These are phyloP conservation scores for Itoplectis maculator DNA, from an alignment of 2,888 invertebrate genomes.

Conservation along the genomic window DNA sequence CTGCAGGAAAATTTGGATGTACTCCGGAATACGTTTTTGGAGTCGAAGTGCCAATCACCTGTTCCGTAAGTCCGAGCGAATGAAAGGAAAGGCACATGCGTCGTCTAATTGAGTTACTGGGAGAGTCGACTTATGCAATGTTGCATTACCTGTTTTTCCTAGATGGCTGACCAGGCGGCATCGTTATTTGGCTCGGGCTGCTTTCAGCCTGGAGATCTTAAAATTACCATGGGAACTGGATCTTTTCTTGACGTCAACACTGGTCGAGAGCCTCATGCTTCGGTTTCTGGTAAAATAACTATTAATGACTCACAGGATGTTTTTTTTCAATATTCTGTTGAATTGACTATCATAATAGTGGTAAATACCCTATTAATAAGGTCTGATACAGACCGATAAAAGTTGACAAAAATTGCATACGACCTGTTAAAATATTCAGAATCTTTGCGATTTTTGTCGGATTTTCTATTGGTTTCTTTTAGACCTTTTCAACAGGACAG, in stretches of 20 bases:
- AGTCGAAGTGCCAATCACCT: slow-evolving; percentile 90
- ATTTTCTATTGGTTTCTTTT: no score
- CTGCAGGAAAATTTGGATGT: slow-evolving; percentile 90
- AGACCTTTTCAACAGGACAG: no score
- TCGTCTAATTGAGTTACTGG: background rate
- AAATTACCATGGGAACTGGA: slow-evolving; percentile 96
- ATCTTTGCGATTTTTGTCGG: no score
- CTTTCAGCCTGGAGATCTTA: slow-evolving; percentile 91
- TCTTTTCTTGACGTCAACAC: slow-evolving; percentile 95
- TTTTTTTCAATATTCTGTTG: no score
- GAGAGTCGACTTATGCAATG: slow-evolving; percentile 6
- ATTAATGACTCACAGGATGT: background rate
- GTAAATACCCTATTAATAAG: no score
- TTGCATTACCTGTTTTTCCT: slow-evolving; percentile 22
- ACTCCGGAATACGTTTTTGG: slow-evolving; percentile 90
- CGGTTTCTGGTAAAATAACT: slow-evolving; percentile 87
- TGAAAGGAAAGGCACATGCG: background rate
- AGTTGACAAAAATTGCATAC: no score
- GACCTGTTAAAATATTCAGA: no score
- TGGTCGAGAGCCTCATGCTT: slow-evolving; percentile 91
- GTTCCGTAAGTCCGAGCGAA: slow-evolving; percentile 87
- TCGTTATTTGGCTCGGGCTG: slow-evolving; percentile 95
- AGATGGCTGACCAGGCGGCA: slow-evolving; percentile 96
- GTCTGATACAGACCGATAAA: no score
- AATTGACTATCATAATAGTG: background rate